phyloP scores from a whole-genome alignment of 1,140 invertebrate species.

The Aphis gossypii region DNA sequence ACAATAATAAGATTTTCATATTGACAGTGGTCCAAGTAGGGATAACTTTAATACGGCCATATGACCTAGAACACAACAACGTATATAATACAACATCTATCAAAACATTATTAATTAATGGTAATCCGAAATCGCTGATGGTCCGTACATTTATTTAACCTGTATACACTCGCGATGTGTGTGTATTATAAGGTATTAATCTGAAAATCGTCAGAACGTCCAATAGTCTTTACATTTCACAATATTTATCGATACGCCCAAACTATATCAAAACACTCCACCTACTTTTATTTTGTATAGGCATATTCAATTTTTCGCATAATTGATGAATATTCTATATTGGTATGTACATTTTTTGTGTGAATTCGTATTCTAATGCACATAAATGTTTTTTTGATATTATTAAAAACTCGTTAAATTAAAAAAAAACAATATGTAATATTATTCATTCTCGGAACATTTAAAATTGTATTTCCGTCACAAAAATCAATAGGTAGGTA shows the following conservation, averaged over 20 bases:
- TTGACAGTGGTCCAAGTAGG: conserved; percentile 20
- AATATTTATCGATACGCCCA: not conserved
- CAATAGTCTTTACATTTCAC: not conserved
- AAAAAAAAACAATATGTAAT: not conserved
- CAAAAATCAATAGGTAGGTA: not conserved
- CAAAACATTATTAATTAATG: conserved; percentile 31
- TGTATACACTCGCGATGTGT: not conserved
- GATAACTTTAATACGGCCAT: not conserved
- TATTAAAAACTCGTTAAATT: not conserved
- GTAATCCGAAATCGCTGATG: not conserved
- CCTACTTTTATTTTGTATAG: too few species aligned
- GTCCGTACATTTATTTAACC: not conserved
- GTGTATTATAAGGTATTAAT: not conserved
- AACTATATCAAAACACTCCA: not conserved
- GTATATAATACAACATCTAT: not conserved
- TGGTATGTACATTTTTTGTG: not conserved
- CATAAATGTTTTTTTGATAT: not conserved
- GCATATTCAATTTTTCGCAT: too few species aligned
- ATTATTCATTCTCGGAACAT: not conserved
- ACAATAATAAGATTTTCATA: conserved; percentile 18
- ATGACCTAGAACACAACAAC: not conserved
- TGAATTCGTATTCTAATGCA: too few species aligned
- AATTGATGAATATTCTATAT: not conserved
- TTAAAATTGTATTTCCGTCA: not conserved
- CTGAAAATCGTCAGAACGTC: not conserved